Conservation (phyloP, 2,113 vertebrate genomes). For the Synodontis membranacea region DNA sequence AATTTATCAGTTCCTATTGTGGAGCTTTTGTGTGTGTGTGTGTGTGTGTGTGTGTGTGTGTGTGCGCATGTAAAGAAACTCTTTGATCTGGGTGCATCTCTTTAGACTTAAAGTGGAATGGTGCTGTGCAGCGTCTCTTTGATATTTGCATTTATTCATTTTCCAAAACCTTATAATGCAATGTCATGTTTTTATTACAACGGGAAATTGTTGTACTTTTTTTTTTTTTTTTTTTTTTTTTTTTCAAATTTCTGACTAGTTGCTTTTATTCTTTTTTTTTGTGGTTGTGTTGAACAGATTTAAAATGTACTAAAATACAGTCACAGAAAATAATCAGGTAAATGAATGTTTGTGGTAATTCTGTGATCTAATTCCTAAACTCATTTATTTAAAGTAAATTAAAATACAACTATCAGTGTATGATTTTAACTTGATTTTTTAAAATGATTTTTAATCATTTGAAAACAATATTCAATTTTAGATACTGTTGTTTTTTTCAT, state of each 20-base stretch:
- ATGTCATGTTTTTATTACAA: not conserved
- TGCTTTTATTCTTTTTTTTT: not conserved
- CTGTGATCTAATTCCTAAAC: not conserved
- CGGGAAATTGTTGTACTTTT: not conserved
- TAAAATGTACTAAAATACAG: not conserved
- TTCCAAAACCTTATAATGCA: not conserved
- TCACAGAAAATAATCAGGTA: not conserved
- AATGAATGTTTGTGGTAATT: not conserved
- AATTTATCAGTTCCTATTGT: slow-evolving; percentile 60
- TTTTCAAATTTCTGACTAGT: not conserved
- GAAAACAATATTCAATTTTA: too few species aligned
- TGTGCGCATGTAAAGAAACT: slow-evolving; percentile 9
- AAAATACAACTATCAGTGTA: not conserved
- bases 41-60: slow-evolving; percentile 33
- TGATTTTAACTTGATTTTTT: not conserved
- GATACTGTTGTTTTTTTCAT: too few species aligned
- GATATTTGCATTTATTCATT: not conserved
- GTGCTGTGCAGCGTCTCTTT: not conserved
- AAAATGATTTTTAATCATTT: too few species aligned
- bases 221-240: not conserved
- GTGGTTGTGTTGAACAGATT: not conserved
- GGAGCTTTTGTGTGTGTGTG: slow-evolving; percentile 37
- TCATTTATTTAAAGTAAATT: too few species aligned
- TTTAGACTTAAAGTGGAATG: not conserved
- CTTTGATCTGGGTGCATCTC: slow-evolving; percentile 33